Percentiles rank a stretch among this genome's conserved stretches.
phyloP scores from a whole-genome alignment of 2,888 invertebrate genomes.

The Nysson spinosus region DNA sequence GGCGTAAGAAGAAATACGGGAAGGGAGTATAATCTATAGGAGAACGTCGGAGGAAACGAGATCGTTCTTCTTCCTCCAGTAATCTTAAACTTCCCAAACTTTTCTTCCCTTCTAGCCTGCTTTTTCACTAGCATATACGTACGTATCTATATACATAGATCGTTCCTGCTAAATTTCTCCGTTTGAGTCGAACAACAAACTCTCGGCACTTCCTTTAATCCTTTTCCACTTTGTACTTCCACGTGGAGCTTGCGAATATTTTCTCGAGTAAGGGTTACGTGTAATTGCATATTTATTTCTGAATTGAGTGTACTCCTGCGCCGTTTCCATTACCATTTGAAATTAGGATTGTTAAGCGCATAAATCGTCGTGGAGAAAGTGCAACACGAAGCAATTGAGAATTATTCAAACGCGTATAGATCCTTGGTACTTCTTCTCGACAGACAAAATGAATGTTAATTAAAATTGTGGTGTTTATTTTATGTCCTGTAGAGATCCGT shows the following conservation, averaged over 20 bases:
- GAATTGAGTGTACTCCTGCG: too few relatives aligned
- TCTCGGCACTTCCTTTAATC: conserved; percentile 32
- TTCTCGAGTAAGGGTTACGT: too few relatives aligned
- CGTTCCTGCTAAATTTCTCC: background rate
- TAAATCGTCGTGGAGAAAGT: too few relatives aligned
- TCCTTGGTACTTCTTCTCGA: too few relatives aligned
- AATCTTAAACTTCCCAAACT: conserved; percentile 38
- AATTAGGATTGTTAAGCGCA: too few relatives aligned
- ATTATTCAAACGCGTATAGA: too few relatives aligned
- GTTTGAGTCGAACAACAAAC: conserved; percentile 14
- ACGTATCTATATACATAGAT: background rate
- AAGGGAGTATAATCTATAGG: conserved; percentile 44
- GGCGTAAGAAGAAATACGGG: conserved; percentile 35
- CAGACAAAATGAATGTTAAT: too few relatives aligned
- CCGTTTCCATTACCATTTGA: too few relatives aligned
- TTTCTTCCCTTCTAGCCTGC: conserved; percentile 11
- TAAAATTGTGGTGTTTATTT: too few relatives aligned
- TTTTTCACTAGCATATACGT: conserved; percentile 13
- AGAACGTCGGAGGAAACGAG: conserved; percentile 26
- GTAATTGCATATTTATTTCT: too few relatives aligned
- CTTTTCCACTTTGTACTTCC: conserved; percentile 8
- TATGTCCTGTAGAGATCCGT: too few relatives aligned
- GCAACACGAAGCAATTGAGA: too few relatives aligned
- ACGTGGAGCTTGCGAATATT: background rate
- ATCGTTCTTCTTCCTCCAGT: conserved; percentile 29